phyloP scores from a whole-genome alignment of 2,797 vertebrate genomes.

The Paedocypris micromegethes region DNA sequence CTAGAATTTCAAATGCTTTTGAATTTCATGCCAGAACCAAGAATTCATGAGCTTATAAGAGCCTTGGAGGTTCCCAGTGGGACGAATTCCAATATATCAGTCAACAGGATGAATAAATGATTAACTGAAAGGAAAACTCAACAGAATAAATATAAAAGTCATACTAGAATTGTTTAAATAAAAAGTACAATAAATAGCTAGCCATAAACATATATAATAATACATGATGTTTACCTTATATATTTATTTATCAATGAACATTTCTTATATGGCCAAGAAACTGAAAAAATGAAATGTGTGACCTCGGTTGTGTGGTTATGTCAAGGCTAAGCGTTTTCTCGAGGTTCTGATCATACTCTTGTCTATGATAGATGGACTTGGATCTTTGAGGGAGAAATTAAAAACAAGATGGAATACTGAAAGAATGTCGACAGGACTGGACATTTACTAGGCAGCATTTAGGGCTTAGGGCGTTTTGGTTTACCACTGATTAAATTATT shows the following conservation, averaged over 20 bases:
- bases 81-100: slow-evolving; percentile 10
- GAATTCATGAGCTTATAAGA: slow-evolving; percentile 12
- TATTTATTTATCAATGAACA: background rate
- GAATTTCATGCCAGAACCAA: slow-evolving; percentile 6
- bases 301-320: slow-evolving; percentile 15
- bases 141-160: too few species aligned
- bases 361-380: slow-evolving; percentile 26
- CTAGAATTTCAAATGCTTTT: slow-evolving; percentile 26
- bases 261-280: slow-evolving; percentile 5
- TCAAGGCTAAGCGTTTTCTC: slow-evolving; percentile 21
- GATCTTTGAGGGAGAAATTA: slow-evolving; percentile 22
- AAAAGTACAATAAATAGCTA: too few species aligned
- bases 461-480: too few species aligned
- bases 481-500: too few species aligned
- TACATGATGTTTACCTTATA: background rate
- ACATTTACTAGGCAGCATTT: slow-evolving; percentile 2
- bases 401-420: slow-evolving; percentile 1
- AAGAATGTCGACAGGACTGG: slow-evolving; percentile 10
- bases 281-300: background rate
- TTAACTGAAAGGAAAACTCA: background rate
- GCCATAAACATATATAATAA: too few species aligned
- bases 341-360: slow-evolving; percentile 10
- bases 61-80: slow-evolving; percentile 3
- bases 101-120: slow-evolving; percentile 4
- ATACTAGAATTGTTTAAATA: too few species aligned